Evolutionary conservation across 2,113 vertebrate genomes (phyloP), one percentile per base, ranked within the genome.

Genomic region (Cardinalis cardinalis): DNA sequence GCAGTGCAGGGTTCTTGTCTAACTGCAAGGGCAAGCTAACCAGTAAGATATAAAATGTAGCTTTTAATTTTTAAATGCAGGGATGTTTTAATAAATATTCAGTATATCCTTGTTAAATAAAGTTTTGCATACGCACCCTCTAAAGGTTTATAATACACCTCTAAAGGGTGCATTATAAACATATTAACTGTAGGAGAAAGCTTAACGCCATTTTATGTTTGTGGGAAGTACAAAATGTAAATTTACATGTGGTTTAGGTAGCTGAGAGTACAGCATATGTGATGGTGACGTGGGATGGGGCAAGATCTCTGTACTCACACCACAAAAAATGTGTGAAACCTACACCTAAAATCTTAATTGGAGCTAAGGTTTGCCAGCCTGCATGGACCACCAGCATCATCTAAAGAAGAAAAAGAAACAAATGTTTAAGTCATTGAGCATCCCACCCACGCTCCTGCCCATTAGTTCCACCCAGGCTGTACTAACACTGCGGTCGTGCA

Each of bases 371-470:
- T 84, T 90, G 20, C 29, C 48, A 69, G 71, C 25, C 78, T 79
- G 44, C 18, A 8, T 43, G 51, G 84, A 89, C 89, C 87, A 91
- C 87, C 78, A 80, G 78, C 13, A 34, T 88, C 71, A 91, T 65
- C 68, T 79, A 66, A 93, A 69, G 75, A 61, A 66, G 74, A 6
- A 55, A 56, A 75, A 82, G 63, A 61, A 89, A 53, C 93, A 89
- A 92, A 85, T 91, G 87, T 85, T 96, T 83, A 92, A 96, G 75
- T 64, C 75, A 85, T 92, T 96, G 82, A 94, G 89, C 85, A 76
- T 80, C 75, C 94, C 94, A 92, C 89, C 89, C 91, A 93, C 79
- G 0, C 89, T 85, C 53, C 55, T 81, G 77, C 75, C 83, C 89
- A 83, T 93, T 93, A 92, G 95, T 94, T 95, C 91, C 93, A 93